These are phyloP conservation scores for Synanthedon tipuliformis DNA, from an alignment of 2,888 invertebrate genomes.

Conservation along the genomic window DNA sequence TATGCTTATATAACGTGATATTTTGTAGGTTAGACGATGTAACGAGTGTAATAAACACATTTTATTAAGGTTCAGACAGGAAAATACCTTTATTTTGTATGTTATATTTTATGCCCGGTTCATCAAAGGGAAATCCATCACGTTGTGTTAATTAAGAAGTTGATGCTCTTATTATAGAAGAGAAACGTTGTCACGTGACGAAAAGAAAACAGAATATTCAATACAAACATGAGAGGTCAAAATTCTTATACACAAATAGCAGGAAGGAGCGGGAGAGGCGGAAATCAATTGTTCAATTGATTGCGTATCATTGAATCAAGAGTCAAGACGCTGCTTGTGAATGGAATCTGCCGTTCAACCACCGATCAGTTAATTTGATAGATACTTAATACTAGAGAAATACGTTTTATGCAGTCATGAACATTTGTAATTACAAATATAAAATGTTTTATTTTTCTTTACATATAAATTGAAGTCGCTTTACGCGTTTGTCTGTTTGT, in stretches of 20 bases:
- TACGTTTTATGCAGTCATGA: not conserved
- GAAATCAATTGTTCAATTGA: conserved; percentile 38
- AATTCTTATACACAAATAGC: conserved; percentile 1
- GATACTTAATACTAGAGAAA: no score
- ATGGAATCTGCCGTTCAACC: no score
- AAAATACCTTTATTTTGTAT: not conserved
- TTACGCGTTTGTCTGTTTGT: no score
- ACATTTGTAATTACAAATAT: not conserved
- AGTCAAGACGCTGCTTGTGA: no score
- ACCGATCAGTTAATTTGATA: no score
- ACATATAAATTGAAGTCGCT: no score
- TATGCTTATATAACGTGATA: not conserved
- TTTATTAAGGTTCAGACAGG: not conserved
- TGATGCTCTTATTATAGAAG: not conserved
- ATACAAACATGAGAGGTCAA: conserved; percentile 1
- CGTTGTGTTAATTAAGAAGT: not conserved
- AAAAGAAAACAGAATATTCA: conserved; percentile 1
- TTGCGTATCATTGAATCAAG: conserved; percentile 24
- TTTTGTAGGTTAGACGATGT: not conserved
- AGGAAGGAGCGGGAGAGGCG: conserved; percentile 8
- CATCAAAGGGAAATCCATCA: not conserved
- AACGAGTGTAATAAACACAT: not conserved
- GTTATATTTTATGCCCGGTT: not conserved
- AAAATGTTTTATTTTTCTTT: not conserved
- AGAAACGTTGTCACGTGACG: not conserved